phyloP scores from a whole-genome alignment of 35 echinoderm and acorn worm genomes.

The Holothuria glaberrima region DNA sequence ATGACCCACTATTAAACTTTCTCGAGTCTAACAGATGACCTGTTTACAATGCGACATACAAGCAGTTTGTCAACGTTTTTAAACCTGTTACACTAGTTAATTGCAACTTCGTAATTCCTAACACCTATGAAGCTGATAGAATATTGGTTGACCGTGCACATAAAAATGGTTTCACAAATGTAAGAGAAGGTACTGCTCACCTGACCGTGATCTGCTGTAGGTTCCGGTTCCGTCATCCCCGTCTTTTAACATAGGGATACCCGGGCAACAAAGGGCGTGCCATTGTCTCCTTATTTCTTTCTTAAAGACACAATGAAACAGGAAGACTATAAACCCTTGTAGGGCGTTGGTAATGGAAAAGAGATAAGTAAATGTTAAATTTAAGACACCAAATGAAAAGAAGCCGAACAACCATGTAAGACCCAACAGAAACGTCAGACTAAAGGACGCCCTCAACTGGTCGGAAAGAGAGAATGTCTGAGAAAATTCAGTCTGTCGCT shows the following conservation, averaged over 20 bases:
- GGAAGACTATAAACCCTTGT: constrained; percentile 60
- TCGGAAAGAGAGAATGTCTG: constrained; percentile 32
- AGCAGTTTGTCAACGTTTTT: no score
- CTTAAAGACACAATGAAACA: constrained; percentile 65
- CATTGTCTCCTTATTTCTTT: constrained; percentile 62
- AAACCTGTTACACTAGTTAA: no score
- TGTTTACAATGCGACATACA: no score
- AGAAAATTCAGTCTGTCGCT: constrained; percentile 22
- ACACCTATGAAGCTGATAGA: no score
- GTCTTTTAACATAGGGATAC: constrained; percentile 35
- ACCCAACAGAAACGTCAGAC: constrained; percentile 52
- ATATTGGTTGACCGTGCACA: no score
- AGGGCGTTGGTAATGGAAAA: constrained; percentile 64
- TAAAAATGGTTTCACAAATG: no score
- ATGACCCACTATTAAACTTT: no score
- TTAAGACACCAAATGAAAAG: constrained; percentile 54
- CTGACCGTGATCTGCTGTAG: constrained; percentile 22
- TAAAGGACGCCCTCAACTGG: constrained; percentile 49
- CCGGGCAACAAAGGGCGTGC: constrained; percentile 59
- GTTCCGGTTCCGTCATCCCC: constrained; percentile 32
- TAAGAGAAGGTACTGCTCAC: background rate
- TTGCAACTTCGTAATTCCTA: no score
- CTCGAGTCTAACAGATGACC: no score
- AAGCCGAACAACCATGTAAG: constrained; percentile 63
- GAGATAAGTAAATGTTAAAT: constrained; percentile 53